These are phyloP conservation scores for Fistularia commersonii DNA, from an alignment of 2,797 vertebrate species.

Conservation along the genomic window DNA sequence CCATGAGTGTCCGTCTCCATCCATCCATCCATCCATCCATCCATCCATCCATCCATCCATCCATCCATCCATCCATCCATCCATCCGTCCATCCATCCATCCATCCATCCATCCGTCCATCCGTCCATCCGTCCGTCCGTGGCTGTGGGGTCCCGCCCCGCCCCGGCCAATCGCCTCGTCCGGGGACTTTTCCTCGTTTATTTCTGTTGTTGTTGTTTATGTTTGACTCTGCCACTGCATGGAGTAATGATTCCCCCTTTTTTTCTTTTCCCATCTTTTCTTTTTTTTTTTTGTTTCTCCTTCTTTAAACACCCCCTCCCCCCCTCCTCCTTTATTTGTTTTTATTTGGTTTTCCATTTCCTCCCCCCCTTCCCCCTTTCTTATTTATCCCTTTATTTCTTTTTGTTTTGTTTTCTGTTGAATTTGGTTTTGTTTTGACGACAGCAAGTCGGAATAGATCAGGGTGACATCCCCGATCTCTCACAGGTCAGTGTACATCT, in stretches of 20 bases:
- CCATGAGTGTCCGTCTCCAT: no score
- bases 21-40: no score
- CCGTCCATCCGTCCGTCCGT: no score
- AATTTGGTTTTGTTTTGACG: constrained; percentile 68
- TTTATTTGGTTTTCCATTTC: constrained; percentile 13
- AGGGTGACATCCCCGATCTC: constrained; percentile 94
- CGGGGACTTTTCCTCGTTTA: constrained; percentile 51
- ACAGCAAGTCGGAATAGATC: constrained; percentile 98
- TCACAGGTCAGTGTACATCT: constrained; percentile 92
- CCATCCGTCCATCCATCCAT: no score
- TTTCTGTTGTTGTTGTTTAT: constrained; percentile 62
- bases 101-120: no score
- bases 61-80: no score
- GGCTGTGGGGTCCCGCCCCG: no score
- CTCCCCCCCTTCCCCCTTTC: constrained; percentile 27
- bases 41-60: no score
- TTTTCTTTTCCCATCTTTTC: constrained; percentile 46
- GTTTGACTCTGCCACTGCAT: constrained; percentile 73
- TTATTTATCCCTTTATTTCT: constrained; percentile 18
- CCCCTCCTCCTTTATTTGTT: no score
- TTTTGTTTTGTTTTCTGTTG: constrained; percentile 4
- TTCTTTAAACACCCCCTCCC: no score
- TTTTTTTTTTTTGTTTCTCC: no score
- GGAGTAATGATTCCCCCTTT: constrained; percentile 71
- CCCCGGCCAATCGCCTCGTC: constrained; percentile 39